These are phyloP conservation scores for Dinoponera quadriceps DNA, from an alignment of 1,140 invertebrate species.

Conservation along the genomic window DNA sequence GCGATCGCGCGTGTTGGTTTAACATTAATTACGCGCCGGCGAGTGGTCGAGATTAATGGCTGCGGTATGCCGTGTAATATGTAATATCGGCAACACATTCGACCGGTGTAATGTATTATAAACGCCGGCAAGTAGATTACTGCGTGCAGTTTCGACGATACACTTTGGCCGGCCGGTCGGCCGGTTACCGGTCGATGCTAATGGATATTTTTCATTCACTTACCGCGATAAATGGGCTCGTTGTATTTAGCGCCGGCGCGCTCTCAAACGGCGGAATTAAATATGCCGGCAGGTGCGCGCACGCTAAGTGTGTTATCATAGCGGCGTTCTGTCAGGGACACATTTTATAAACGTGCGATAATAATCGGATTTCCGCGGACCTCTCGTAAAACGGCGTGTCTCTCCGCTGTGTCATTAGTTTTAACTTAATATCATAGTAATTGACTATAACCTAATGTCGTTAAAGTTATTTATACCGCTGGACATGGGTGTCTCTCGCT, in stretches of 20 bases:
- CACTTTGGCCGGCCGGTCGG: constrained; percentile 5
- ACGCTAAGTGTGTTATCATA: constrained; percentile 22
- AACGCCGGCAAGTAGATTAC: constrained; percentile 54
- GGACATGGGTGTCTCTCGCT: too few species aligned
- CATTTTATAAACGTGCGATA: constrained; percentile 31
- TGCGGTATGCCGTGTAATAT: constrained; percentile 58
- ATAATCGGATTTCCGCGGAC: constrained; percentile 35
- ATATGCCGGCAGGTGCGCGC: constrained; percentile 51
- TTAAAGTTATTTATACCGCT: not conserved
- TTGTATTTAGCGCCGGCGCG: constrained; percentile 31
- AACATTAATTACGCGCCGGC: constrained; percentile 69
- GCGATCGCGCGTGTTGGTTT: constrained; percentile 56
- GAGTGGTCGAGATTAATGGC: constrained; percentile 68
- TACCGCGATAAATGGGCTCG: constrained; percentile 61
- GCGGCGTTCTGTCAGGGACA: constrained; percentile 35
- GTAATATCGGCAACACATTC: constrained; percentile 58
- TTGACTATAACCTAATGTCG: too few species aligned
- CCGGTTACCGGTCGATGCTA: constrained; percentile 16
- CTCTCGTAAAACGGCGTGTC: not conserved
- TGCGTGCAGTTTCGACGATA: constrained; percentile 50
- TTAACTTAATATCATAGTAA: constrained; percentile 14
- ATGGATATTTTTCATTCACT: constrained; percentile 70
- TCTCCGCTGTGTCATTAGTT: not conserved
- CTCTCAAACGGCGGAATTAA: constrained; percentile 62
- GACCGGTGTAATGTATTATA: constrained; percentile 57